phyloP scores from a whole-genome alignment of 2,888 invertebrate genomes.

The Microplitis manilae region DNA sequence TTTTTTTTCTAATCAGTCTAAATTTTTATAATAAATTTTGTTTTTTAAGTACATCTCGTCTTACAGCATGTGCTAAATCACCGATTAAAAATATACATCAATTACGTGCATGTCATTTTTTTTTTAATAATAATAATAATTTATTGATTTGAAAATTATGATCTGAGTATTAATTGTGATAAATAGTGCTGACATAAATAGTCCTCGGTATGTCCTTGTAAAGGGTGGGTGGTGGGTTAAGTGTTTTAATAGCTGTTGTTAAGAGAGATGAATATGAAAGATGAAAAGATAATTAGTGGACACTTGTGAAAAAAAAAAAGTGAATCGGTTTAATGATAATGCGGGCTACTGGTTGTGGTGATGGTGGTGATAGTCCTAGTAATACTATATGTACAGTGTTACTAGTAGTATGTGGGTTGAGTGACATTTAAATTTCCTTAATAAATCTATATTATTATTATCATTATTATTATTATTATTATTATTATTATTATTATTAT shows the following conservation, averaged over 20 bases:
- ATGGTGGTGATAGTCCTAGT: neutral
- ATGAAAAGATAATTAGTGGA: slow-evolving; percentile 32
- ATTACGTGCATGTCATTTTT: neutral
- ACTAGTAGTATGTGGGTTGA: neutral
- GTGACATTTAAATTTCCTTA: neutral
- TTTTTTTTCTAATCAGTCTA: neutral
- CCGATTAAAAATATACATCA: neutral
- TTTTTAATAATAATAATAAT: neutral
- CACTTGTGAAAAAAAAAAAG: slow-evolving; percentile 25
- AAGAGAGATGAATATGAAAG: slow-evolving; percentile 21
- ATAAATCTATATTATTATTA: neutral
- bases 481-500: slow-evolving; percentile 35
- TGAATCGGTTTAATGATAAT: neutral
- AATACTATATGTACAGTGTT: too few relatives aligned
- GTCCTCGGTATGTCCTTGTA: slow-evolving; percentile 15
- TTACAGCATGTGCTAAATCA: neutral
- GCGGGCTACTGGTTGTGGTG: neutral
- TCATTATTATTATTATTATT: slow-evolving; percentile 34
- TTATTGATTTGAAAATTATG: neutral
- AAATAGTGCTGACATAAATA: neutral
- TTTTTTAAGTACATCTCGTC: too few relatives aligned
- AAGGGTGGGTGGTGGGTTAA: neutral
- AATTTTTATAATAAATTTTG: neutral
- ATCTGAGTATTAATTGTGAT: neutral
- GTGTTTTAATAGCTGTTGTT: neutral